Percentiles rank a stretch among this genome's conserved stretches.
These are phyloP conservation scores for Phyllopteryx taeniolatus DNA, from an alignment of 2,113 vertebrate species.

Conservation along the genomic window DNA sequence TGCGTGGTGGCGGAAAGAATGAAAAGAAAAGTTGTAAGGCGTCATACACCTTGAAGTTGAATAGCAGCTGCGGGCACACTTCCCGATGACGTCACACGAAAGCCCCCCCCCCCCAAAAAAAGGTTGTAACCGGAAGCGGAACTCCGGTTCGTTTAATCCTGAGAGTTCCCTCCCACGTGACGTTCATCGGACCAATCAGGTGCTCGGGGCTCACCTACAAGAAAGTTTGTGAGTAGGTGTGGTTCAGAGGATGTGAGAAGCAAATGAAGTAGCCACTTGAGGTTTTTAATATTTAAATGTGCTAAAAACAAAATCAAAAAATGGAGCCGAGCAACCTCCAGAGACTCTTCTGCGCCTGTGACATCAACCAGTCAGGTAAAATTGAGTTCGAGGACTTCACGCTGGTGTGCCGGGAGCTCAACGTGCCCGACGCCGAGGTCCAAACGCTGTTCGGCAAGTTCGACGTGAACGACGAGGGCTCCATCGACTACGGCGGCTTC, in stretches of 20 bases:
- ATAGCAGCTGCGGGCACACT: slow-evolving; percentile 11
- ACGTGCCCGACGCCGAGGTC: slow-evolving; percentile 60
- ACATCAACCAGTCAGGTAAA: slow-evolving; percentile 72
- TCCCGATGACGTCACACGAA: background rate
- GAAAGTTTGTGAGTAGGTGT: too few relatives aligned
- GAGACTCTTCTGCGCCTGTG: slow-evolving; percentile 75
- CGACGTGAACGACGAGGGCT: slow-evolving; percentile 65
- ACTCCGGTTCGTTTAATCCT: background rate
- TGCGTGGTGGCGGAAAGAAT: background rate
- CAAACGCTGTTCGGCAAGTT: slow-evolving; percentile 69
- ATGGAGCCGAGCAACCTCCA: slow-evolving; percentile 61
- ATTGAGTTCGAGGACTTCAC: slow-evolving; percentile 76
- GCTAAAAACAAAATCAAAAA: background rate
- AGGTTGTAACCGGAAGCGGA: background rate
- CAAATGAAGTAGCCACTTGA: background rate
- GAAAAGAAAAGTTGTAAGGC: background rate
- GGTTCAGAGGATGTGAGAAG: background rate
- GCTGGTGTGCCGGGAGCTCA: slow-evolving; percentile 70
- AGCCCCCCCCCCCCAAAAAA: too few relatives aligned
- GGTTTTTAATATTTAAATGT: background rate
- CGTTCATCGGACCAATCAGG: background rate
- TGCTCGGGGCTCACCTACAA: background rate
- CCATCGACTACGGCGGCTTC: slow-evolving; percentile 72
- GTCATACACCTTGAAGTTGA: slow-evolving; percentile 56
- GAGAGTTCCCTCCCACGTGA: slow-evolving; percentile 21